Evolutionary conservation across 2,113 vertebrate genomes (phyloP).

Genomic region (Chamaea fasciata): DNA sequence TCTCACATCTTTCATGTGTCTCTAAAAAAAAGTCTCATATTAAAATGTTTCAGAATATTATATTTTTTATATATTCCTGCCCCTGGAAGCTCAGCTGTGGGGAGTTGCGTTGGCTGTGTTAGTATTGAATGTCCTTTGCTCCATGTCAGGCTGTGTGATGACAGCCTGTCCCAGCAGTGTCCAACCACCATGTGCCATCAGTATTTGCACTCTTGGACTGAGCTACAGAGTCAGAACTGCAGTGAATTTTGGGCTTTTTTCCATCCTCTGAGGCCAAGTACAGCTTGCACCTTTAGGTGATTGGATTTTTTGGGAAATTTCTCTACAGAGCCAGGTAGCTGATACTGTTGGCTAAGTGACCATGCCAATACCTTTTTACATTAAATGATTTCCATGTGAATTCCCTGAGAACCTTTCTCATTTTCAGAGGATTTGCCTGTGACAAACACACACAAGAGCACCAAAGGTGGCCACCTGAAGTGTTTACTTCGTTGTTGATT

Average conservation of each 20-base stretch:
- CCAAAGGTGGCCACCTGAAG: neutral
- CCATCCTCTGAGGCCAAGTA: neutral
- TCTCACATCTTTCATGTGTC: neutral
- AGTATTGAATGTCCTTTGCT: fast-evolving
- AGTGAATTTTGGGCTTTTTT: neutral
- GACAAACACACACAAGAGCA: neutral
- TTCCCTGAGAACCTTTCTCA: neutral
- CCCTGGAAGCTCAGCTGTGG: fast-evolving
- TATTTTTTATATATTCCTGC: neutral
- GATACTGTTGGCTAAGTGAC: neutral
- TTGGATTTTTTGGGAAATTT: neutral
- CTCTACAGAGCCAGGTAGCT: neutral
- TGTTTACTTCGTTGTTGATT: neutral
- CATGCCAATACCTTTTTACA: neutral
- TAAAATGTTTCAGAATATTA: neutral
- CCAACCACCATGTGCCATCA: neutral
- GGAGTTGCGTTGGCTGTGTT: neutral
- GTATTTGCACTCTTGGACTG: neutral
- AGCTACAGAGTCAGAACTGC: neutral
- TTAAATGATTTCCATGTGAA: neutral
- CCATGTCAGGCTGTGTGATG: fast-evolving
- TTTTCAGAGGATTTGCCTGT: neutral
- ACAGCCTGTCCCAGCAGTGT: neutral
- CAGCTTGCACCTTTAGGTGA: neutral
- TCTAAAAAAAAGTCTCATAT: neutral